Percentiles rank a stretch among this genome's conserved stretches.
These are phyloP conservation scores for Aphelinus atriplicis DNA, from an alignment of 1,140 invertebrate genomes.

Conservation along the genomic window DNA sequence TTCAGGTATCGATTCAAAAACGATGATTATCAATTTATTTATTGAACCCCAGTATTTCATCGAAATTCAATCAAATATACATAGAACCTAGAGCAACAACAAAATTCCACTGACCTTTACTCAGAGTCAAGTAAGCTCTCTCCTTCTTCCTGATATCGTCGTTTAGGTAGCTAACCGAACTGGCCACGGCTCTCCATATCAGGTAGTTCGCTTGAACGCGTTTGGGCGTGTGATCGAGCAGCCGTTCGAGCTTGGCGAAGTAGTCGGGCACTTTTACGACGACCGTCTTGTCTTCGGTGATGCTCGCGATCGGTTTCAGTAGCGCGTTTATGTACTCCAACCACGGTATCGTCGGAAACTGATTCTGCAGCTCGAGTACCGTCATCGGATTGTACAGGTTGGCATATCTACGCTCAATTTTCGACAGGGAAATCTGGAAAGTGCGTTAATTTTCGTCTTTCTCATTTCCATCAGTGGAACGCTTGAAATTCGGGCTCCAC, in stretches of 20 bases:
- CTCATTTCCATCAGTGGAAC: slow-evolving; percentile 74
- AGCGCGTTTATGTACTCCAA: slow-evolving; percentile 75
- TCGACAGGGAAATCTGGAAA: slow-evolving; percentile 44
- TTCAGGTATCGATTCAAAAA: no score
- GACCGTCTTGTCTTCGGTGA: slow-evolving; percentile 75
- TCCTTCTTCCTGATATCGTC: slow-evolving; percentile 77
- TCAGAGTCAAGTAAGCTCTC: slow-evolving; percentile 74
- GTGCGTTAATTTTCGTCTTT: slow-evolving; percentile 67
- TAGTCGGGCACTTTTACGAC: slow-evolving; percentile 81
- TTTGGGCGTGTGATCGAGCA: slow-evolving; percentile 65
- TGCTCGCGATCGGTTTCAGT: slow-evolving; percentile 47
- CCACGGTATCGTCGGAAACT: slow-evolving; percentile 80
- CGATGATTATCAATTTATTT: no score
- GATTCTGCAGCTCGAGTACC: slow-evolving; percentile 75
- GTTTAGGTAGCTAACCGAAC: slow-evolving; percentile 78
- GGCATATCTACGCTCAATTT: slow-evolving; percentile 71
- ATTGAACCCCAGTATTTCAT: no score
- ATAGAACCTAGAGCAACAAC: no score
- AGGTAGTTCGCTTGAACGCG: slow-evolving; percentile 75
- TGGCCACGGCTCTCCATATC: slow-evolving; percentile 79
- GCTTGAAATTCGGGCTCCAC: slow-evolving; percentile 88
- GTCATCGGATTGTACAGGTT: slow-evolving; percentile 89
- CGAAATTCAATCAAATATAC: no score
- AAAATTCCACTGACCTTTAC: not conserved
- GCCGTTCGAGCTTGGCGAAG: slow-evolving; percentile 72